A percentile compares a stretch with the other conserved stretches of the same genome.
Evolutionary conservation across 1,140 invertebrate genomes (phyloP).

Genomic region (Nilaparvata lugens): DNA sequence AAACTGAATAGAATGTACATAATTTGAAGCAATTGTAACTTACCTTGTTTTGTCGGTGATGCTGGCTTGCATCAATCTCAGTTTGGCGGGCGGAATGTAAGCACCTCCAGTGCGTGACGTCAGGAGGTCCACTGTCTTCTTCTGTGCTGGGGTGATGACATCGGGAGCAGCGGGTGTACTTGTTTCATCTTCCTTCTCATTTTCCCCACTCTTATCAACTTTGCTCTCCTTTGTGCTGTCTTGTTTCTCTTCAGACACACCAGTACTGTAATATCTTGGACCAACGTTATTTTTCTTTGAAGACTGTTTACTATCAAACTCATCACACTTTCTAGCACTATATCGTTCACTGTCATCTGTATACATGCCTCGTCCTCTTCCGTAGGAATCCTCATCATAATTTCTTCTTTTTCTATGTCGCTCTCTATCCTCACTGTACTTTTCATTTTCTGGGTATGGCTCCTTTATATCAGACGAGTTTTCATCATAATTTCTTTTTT

Average conservation of each 20-base stretch:
- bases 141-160: slow-evolving; percentile 32
- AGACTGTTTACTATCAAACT: not conserved
- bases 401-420: slow-evolving; percentile 18
- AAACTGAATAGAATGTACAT: too few species aligned
- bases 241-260: not conserved
- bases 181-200: slow-evolving; percentile 15
- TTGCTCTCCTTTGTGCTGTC: not conserved
- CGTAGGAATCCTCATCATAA: slow-evolving; percentile 7
- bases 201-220: slow-evolving; percentile 18
- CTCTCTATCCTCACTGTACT: not conserved
- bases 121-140: slow-evolving; percentile 59
- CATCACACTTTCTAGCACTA: not conserved
- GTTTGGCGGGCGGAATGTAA: slow-evolving; percentile 95
- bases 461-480: not conserved
- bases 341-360: slow-evolving; percentile 8
- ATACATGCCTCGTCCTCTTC: not conserved
- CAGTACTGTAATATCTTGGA: slow-evolving; percentile 8
- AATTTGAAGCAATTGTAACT: too few species aligned
- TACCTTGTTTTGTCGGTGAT: slow-evolving; percentile 81
- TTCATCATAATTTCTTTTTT: slow-evolving; percentile 8
- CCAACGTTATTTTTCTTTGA: slow-evolving; percentile 1
- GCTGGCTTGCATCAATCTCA: slow-evolving; percentile 87
- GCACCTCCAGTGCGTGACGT: slow-evolving; percentile 88
- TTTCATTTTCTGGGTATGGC: not conserved
- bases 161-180: slow-evolving; percentile 1